Percentiles rank a stretch among this genome's conserved stretches.
phyloP scores from a whole-genome alignment of 2,797 vertebrate genomes.

The Thunnus albacares region DNA sequence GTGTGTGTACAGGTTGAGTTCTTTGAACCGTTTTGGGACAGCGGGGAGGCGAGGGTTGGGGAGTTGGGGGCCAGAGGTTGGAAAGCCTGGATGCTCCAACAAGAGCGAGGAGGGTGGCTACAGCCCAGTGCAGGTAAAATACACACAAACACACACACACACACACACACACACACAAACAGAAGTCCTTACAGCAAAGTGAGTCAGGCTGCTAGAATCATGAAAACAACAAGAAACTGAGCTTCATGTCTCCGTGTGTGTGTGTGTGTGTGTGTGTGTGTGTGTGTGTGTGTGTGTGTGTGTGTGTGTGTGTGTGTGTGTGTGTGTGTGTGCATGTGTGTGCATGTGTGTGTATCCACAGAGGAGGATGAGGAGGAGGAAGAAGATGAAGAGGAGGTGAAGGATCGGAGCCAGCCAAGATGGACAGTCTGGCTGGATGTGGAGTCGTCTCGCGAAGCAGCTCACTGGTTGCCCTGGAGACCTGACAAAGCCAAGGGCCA shows the following conservation, averaged over 20 bases:
- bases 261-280: constrained; percentile 16
- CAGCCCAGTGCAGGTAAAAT: constrained; percentile 86
- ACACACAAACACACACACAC: constrained; percentile 16
- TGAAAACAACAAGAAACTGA: neutral
- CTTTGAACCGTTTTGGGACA: constrained; percentile 99
- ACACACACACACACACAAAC: constrained; percentile 11
- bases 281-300: constrained; percentile 11
- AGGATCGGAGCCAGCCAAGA: constrained; percentile 89
- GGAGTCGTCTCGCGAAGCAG: constrained; percentile 91
- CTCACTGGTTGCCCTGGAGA: constrained; percentile 96
- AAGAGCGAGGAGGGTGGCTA: constrained; percentile 96
- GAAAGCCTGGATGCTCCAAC: constrained; percentile 97
- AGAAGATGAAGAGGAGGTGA: constrained; percentile 91
- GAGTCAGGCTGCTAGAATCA: neutral
- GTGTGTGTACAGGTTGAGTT: constrained; percentile 90
- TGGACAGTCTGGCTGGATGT: constrained; percentile 92
- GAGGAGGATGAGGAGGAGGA: constrained; percentile 89
- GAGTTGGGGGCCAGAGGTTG: constrained; percentile 94
- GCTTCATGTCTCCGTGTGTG: neutral
- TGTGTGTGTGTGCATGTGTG: neutral
- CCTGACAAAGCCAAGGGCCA: constrained; percentile 93
- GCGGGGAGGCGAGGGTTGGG: constrained; percentile 93
- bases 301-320: neutral
- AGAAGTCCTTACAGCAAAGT: neutral
- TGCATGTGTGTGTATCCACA: constrained; percentile 35